Base-by-base conservation (phyloP, 2,888 invertebrate species). In the Pediacus dermestoides region DNA sequence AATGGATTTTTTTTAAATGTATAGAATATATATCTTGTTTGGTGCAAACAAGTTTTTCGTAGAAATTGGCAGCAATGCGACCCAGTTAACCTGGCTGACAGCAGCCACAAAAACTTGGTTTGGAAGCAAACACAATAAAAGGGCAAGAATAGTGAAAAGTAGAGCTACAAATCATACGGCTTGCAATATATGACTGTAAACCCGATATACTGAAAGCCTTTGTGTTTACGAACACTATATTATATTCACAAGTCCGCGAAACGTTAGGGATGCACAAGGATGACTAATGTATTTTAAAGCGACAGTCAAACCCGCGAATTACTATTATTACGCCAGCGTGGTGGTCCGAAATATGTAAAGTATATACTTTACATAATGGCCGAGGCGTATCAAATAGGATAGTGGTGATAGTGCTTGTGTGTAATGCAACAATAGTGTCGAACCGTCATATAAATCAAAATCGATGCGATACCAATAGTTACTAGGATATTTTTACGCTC, bases 401-500 rank as follows among this genome's bases (percentile, higher is more conserved):
- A 26, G 26, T 33, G 38, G 9, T 38, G 33, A 30, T 12, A 11
- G 31, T 31, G 37, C 11, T 37, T 30, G 18, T 28, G 48, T 43
- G 44, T 62, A 61, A 62, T 64, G 63, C 58, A 61, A 64, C 63
- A 64, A 64, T 64, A 56, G 60, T 58, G 60, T 60, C 52, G 50
- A 52, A 39, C 55, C 48, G 53, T 47, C 47, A 37, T 52, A 63
- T 66, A 65, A 66, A 67, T 67, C 66, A 66, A 60, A 58, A 61
- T 62, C 61, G 62, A 56, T 50, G 52, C 55, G 50, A 51, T 55
- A 50, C 57, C 61, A 61, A 60, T 60, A 60, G 58, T 58, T 60
- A 58, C 58, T 56, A n/a, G n/a, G 62, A 64, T 62, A 64, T 64
- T 65, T 65, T 66, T 66, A 63, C 63, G 62, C 53, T n/a, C n/a